A percentile compares a stretch with the other conserved stretches of the same genome.
These are phyloP conservation scores for Leuciscus idus DNA, from an alignment of 2,113 vertebrate species.

Conservation along the genomic window DNA sequence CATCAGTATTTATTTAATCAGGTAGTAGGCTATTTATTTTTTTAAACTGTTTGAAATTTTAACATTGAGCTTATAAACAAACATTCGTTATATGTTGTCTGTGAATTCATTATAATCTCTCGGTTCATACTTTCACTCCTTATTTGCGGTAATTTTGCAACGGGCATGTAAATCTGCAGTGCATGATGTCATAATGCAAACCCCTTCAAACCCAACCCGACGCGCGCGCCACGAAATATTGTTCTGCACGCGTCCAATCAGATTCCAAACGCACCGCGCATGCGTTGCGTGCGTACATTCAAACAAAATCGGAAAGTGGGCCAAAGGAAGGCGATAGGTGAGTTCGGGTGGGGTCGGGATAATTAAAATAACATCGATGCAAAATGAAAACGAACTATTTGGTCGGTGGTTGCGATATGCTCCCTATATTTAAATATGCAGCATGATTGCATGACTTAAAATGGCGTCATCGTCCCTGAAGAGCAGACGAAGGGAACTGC, in stretches of 20 bases:
- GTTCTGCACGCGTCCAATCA: not conserved
- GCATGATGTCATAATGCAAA: not conserved
- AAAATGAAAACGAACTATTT: not conserved
- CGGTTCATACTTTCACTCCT: not conserved
- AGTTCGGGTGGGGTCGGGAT: conserved; percentile 29
- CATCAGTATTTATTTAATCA: not conserved
- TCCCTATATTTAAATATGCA: not conserved
- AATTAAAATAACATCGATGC: not conserved
- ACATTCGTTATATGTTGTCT: not conserved
- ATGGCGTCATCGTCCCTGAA: conserved; percentile 48
- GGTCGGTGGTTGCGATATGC: not conserved
- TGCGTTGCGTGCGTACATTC: conserved; percentile 50
- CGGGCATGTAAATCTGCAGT: not conserved
- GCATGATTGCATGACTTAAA: conserved; percentile 36
- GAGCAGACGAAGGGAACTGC: conserved; percentile 38
- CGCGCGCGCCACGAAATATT: not conserved
- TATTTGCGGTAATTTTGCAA: not conserved
- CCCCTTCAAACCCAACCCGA: not conserved
- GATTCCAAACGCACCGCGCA: conserved; percentile 32
- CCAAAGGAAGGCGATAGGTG: conserved; percentile 50
- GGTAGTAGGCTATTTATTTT: not conserved
- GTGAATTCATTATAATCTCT: not conserved
- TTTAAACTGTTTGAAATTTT: not conserved
- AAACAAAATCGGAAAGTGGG: conserved; percentile 51
- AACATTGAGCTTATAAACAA: not conserved